A percentile compares a stretch with the other conserved stretches of the same genome.
Conservation (phyloP, 2,797 vertebrate genomes). For the Sebastes flavidus region DNA sequence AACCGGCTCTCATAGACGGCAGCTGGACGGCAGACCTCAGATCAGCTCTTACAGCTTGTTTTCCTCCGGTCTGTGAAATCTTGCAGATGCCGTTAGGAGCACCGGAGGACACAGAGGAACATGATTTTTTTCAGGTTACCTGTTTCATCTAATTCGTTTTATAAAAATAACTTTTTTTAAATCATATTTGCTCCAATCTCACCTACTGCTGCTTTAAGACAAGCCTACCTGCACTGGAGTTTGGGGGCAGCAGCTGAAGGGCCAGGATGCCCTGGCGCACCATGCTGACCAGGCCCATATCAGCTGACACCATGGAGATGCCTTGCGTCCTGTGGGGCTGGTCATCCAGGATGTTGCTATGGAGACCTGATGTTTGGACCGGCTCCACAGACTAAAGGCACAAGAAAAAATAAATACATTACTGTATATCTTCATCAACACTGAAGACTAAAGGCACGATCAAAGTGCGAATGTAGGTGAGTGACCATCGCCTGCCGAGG, state of each 20-base stretch:
- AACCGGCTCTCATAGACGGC: no score
- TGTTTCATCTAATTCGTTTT: no score
- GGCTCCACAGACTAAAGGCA: slow-evolving; percentile 78
- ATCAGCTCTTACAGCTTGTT: no score
- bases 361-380: slow-evolving; percentile 66
- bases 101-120: no score
- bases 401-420: slow-evolving; percentile 38
- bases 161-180: no score
- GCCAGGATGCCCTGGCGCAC: slow-evolving; percentile 96
- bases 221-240: slow-evolving; percentile 93
- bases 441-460: background rate
- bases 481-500: no score
- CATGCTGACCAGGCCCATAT: slow-evolving; percentile 97
- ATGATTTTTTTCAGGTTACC: no score
- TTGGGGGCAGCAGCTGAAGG: slow-evolving; percentile 93
- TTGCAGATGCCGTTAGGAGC: no score
- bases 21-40: no score
- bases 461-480: no score
- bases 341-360: slow-evolving; percentile 73
- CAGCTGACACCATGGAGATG: slow-evolving; percentile 93
- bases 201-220: background rate
- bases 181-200: no score
- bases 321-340: slow-evolving; percentile 81
- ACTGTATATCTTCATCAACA: background rate
- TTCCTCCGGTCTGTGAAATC: no score